phyloP scores from a whole-genome alignment of 2,797 vertebrate species.

The Dromococcyx pavoninus region DNA sequence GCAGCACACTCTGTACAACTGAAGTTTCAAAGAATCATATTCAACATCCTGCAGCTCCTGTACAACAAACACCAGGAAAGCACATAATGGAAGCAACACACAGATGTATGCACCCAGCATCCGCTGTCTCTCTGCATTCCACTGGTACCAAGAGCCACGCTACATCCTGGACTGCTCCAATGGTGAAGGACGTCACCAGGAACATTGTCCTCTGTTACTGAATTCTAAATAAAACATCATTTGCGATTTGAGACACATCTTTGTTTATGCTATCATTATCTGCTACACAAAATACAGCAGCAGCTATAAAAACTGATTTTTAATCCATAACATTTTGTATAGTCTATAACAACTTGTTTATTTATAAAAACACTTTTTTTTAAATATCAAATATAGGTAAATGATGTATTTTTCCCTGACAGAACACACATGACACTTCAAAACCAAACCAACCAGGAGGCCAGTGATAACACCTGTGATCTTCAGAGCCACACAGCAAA shows the following conservation, averaged over 20 bases:
- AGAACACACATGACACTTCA: neutral
- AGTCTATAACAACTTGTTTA: too few relatives aligned
- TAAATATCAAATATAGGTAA: neutral
- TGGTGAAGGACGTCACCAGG: neutral
- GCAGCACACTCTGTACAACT: neutral
- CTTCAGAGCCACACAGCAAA: neutral
- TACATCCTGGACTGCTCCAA: neutral
- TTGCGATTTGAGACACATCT: neutral
- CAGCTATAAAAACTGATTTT: neutral
- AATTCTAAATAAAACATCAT: neutral
- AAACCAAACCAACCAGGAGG: neutral
- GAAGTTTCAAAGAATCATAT: neutral
- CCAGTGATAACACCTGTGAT: neutral
- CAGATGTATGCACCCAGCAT: neutral
- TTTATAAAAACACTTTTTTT: too few relatives aligned
- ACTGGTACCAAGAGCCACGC: neutral
- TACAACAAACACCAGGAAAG: neutral
- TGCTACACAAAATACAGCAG: neutral
- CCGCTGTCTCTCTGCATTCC: neutral
- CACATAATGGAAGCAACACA: neutral
- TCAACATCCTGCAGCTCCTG: neutral
- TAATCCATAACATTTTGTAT: neutral
- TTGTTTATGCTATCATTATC: neutral
- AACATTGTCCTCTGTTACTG: neutral
- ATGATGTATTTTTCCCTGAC: neutral